A percentile compares a stretch with the other conserved stretches of the same genome.
These are phyloP conservation scores for Hemicrepidius hirtus DNA, from an alignment of 2,888 invertebrate species.

Conservation along the genomic window DNA sequence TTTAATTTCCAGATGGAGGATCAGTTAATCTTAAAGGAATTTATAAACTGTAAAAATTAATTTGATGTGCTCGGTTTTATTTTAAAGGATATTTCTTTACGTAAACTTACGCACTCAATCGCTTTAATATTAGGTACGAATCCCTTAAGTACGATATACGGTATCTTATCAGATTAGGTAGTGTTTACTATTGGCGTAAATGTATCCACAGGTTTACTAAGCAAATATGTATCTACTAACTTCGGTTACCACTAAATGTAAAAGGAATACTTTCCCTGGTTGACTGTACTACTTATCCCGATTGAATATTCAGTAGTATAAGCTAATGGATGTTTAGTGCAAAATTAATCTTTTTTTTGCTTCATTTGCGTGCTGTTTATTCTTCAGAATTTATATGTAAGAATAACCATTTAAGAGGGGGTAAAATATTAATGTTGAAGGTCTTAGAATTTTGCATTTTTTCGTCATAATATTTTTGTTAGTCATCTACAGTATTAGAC, in stretches of 20 bases:
- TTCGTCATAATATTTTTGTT: too few relatives aligned
- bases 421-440: too few relatives aligned
- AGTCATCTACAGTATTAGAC: too few relatives aligned
- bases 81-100: too few relatives aligned
- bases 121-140: too few relatives aligned
- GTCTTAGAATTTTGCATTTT: too few relatives aligned
- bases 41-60: background rate
- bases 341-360: background rate
- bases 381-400: too few relatives aligned
- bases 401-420: too few relatives aligned
- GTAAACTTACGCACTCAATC: too few relatives aligned
- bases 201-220: slow-evolving; percentile 1
- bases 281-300: too few relatives aligned
- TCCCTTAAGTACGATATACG: background rate
- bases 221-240: slow-evolving; percentile 6
- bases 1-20: background rate
- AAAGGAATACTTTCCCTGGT: background rate
- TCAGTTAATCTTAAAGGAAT: background rate
- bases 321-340: background rate
- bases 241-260: background rate
- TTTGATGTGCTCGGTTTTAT: background rate
- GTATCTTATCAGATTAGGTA: background rate
- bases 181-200: slow-evolving; percentile 4
- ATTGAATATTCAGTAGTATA: background rate
- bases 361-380: too few relatives aligned